Conservation (phyloP, 2,113 vertebrate genomes). For the Zosterops lateralis region DNA sequence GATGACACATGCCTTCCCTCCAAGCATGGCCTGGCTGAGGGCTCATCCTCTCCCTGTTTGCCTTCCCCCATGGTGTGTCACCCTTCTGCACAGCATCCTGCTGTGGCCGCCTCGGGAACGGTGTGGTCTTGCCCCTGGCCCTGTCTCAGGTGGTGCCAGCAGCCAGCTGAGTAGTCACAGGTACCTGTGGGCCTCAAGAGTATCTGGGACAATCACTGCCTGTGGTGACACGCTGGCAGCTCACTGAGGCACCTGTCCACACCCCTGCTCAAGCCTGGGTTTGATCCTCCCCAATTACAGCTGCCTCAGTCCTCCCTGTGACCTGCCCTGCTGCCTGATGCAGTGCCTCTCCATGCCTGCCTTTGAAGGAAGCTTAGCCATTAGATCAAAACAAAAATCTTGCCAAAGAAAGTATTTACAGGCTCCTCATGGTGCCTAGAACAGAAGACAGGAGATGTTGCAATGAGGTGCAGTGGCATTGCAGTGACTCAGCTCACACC, state of each 20-base stretch:
- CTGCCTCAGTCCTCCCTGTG: background rate
- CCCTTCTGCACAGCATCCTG: background rate
- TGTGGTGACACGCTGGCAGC: accelerated
- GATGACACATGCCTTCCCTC: background rate
- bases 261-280: background rate
- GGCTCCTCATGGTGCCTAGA: background rate
- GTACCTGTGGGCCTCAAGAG: background rate
- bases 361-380: constrained; percentile 15
- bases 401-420: constrained; percentile 18
- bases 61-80: accelerated
- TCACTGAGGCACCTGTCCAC: background rate
- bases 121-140: background rate
- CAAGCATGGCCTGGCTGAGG: background rate
- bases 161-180: background rate
- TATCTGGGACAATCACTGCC: background rate
- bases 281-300: constrained; percentile 12
- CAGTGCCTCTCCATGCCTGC: background rate
- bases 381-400: constrained; percentile 11
- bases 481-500: background rate
- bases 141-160: background rate
- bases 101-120: accelerated
- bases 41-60: accelerated
- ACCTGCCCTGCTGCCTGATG: background rate
- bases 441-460: background rate
- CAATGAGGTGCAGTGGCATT: background rate